phyloP scores from a whole-genome alignment of 2,888 invertebrate genomes.

The Drosophila gaucha region DNA sequence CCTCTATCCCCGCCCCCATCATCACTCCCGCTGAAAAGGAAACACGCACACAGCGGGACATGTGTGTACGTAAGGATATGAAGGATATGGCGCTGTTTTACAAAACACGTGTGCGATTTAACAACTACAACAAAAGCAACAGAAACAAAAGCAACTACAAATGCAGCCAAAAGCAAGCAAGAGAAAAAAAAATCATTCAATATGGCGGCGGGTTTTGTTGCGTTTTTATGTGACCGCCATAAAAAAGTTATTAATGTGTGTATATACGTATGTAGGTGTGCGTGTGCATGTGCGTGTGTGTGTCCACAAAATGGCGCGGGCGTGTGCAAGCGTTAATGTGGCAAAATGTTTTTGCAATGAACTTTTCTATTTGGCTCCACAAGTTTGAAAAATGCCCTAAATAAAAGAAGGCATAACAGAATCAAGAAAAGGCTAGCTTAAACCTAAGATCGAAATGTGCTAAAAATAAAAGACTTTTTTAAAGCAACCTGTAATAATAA shows the following conservation, averaged over 20 bases:
- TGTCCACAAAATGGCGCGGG: slow-evolving; percentile 65
- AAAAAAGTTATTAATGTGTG: slow-evolving; percentile 76
- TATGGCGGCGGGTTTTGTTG: slow-evolving; percentile 66
- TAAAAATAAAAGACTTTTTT: too few relatives aligned
- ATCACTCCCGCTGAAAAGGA: background rate
- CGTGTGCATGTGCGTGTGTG: slow-evolving; percentile 6
- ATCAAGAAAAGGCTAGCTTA: background rate
- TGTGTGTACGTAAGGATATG: slow-evolving; percentile 62
- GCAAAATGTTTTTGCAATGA: slow-evolving; percentile 71
- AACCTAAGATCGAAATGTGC: background rate
- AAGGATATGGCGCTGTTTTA: slow-evolving; percentile 71
- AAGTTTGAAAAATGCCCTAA: slow-evolving; percentile 35
- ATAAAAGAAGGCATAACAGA: background rate
- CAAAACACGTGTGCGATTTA: slow-evolving; percentile 78
- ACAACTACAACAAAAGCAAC: slow-evolving; percentile 63
- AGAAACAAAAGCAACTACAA: slow-evolving; percentile 38
- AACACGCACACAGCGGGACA: slow-evolving; percentile 50
- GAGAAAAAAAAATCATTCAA: slow-evolving; percentile 39
- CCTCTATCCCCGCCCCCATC: too few relatives aligned
- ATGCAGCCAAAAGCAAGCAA: slow-evolving; percentile 37
- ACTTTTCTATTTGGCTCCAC: slow-evolving; percentile 47
- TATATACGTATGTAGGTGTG: slow-evolving; percentile 12
- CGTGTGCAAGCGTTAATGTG: slow-evolving; percentile 80
- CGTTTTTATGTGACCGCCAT: slow-evolving; percentile 73
- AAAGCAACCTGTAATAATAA: background rate